Base-by-base conservation (phyloP, 2,797 vertebrate species). In the Rhinophrynus dorsalis region DNA sequence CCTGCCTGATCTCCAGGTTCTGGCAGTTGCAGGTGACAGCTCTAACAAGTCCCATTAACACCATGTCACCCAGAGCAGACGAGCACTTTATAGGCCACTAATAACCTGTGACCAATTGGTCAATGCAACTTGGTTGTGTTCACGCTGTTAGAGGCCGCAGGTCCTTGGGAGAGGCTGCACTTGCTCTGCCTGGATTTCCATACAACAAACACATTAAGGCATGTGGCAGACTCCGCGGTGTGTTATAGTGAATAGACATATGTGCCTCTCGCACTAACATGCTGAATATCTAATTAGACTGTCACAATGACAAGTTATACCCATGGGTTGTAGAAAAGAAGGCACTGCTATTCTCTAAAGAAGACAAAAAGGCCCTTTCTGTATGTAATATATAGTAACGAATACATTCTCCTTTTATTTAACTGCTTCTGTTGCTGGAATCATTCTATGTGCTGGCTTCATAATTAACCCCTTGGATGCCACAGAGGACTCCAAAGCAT, bases 1-100 rank as follows among this genome's bases (percentile, higher is more conserved):
- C n/a, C 35, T 9, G 35, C 10, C n/a, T 20, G 75, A 18, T 20
- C 11, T 1, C 29, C 0, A 20, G 8, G 23, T 66, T 56, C 77
- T 54, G 52, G 45, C 79, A 77, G 77, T 78, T 77, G 86, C 88
- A 86, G 85, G 86, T 87, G 89, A 86, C 82, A 58, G 37, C 71
- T 72, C 63, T 67, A 75, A 83, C 68, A 56, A 72, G 84, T 44
- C 61, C 54, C 61, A 73, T 66, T 73, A 59, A 73, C 69, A 59
- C 18, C 17, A 27, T 50, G 61, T 21, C 75, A 69, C 59, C 24
- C 1, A 66, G 64, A 84, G 85, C 92, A 92, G 92, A 98, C 96
- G 96, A 97, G 95, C 96, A 94, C 93, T 95, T 95, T 91, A 98
- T 96, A 91, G 95, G 93, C 94, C 94, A 92, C 94, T 99, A 97